Conservation (phyloP, 2,888 invertebrate genomes). For the Amiota mariae region DNA sequence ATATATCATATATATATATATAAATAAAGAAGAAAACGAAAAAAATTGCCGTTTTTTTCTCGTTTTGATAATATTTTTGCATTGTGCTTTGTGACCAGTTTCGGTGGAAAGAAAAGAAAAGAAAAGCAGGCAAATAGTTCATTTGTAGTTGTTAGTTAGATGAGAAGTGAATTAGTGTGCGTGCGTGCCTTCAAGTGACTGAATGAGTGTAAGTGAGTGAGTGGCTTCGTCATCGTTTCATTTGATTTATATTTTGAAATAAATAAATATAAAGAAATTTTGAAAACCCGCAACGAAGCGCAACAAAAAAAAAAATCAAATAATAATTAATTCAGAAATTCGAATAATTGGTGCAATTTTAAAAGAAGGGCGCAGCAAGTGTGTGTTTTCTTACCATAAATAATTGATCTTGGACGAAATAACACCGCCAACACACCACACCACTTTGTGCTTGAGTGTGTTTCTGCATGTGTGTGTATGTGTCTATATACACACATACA, state of each 20-base stretch:
- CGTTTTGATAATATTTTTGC: constrained; percentile 7
- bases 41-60: constrained; percentile 7
- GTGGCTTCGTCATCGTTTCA: constrained; percentile 48
- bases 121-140: constrained; percentile 14
- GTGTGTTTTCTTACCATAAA: neutral
- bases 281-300: constrained; percentile 32
- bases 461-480: constrained; percentile 3
- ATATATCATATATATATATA: constrained; percentile 49
- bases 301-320: neutral
- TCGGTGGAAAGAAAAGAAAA: constrained; percentile 34
- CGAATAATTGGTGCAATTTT: constrained; percentile 11
- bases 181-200: constrained; percentile 20
- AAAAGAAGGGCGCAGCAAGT: neutral
- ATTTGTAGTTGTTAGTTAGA: constrained; percentile 6
- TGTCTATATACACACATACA: neutral
- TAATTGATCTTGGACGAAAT: neutral
- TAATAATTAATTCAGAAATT: neutral
- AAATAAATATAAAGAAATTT: constrained; percentile 34
- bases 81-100: constrained; percentile 38
- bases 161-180: constrained; percentile 32
- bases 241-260: constrained; percentile 38
- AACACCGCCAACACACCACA: neutral
- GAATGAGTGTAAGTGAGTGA: constrained; percentile 43
- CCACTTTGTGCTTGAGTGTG: neutral
- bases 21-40: constrained; percentile 27